A percentile compares a stretch with the other conserved stretches of the same genome.
Evolutionary conservation across 1,140 invertebrate genomes (phyloP).

Genomic region (Musca domestica): DNA sequence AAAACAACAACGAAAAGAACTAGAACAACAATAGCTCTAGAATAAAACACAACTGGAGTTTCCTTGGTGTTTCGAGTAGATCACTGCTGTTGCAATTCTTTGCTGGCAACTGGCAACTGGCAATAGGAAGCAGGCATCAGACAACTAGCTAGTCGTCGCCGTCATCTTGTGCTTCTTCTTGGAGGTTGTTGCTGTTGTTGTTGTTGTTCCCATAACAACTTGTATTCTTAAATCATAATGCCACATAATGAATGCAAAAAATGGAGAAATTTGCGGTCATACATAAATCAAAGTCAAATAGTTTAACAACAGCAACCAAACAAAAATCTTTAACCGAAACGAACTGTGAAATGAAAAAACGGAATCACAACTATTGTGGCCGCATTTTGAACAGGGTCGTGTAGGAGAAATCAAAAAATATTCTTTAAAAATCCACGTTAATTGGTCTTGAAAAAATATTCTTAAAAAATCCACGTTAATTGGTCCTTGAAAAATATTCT

Average conservation of each 20-base stretch:
- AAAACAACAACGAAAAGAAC: neutral
- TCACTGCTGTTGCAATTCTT: too few species aligned
- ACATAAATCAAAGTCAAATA: conserved; percentile 21
- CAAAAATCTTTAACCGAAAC: neutral
- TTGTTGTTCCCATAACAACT: neutral
- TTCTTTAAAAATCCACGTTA: too few species aligned
- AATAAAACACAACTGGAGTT: neutral
- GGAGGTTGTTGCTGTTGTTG: neutral
- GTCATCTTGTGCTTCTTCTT: neutral
- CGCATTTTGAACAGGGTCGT: too few species aligned
- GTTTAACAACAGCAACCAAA: neutral
- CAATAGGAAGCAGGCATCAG: too few species aligned
- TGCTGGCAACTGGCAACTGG: too few species aligned
- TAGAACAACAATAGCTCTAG: neutral
- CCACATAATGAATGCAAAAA: conserved; percentile 22
- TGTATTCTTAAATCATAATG: conserved; percentile 21
- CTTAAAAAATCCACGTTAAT: too few species aligned
- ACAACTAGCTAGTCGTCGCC: neutral
- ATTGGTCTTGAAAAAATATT: too few species aligned
- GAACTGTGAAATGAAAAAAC: too few species aligned
- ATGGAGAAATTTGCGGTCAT: conserved; percentile 20
- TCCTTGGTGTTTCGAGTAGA: too few species aligned
- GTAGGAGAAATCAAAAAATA: too few species aligned
- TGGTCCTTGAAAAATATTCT: too few species aligned
- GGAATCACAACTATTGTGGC: too few species aligned